Evolutionary conservation across 2,113 vertebrate species (phyloP), one percentile per base, ranked within the genome.

Genomic region (Myiopsitta monachus): DNA sequence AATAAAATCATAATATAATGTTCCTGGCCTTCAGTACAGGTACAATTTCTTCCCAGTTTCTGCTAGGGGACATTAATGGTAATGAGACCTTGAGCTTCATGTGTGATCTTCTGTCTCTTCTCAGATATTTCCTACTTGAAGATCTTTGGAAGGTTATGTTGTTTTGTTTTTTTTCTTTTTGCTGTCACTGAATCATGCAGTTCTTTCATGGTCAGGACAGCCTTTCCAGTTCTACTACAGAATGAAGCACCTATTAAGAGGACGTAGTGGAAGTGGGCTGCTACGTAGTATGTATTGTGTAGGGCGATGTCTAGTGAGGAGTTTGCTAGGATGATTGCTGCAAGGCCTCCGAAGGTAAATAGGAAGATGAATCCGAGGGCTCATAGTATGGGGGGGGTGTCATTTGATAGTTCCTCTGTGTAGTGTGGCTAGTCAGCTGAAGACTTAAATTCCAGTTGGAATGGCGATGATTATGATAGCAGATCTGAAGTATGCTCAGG

Each of bases 391-490:
- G 66, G 31, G 3, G 3, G 66, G 66, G 1, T n/a, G 22, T n/a
- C 43, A 68, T 68, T 68, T 68, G 2, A 68, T 46, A 1, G 43
- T 47, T 1, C 66, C 43, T 26, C 66, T 23, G 4, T 68, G 66
- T 4, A 68, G 10, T 1, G 66, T n/a, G 2, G 66, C 43, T 1
- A 68, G 7, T 47, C 66, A 68, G 10, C 43, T 68, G 4, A 68
- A 68, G 1, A n/a, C 31, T 26, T 46, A n/a, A 2, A 68, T 46
- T 3, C 66, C 16, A 0, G 43, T 68, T 6, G 16, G 66, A 5
- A 67, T 67, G 3, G 64, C 31, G 2, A 67, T 67, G 3, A 67
- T 67, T 46, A 26, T 46, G 5, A 43, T 67, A 5, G 66, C 31
- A 0, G 66, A 47, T 47, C 44, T 47, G 3, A 69, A 69, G 23